A percentile compares a stretch with the other conserved stretches of the same genome.
phyloP scores from a whole-genome alignment of 2,888 invertebrate genomes.

The Ennomos erosarius region DNA sequence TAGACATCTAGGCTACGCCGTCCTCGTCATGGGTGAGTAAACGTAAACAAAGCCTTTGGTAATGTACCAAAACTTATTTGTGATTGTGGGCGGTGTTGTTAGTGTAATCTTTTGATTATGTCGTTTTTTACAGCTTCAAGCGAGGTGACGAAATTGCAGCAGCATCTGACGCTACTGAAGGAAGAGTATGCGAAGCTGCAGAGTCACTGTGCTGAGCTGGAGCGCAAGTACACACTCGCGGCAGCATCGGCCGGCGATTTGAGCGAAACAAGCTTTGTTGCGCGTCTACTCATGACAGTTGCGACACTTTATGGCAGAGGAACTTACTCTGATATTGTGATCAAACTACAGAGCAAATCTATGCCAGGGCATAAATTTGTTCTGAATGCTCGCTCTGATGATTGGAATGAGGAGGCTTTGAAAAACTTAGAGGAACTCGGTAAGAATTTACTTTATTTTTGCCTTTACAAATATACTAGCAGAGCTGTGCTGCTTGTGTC shows the following conservation, averaged over 20 bases:
- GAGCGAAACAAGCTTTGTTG: constrained; percentile 93
- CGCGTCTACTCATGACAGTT: constrained; percentile 91
- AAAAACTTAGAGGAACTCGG: constrained; percentile 88
- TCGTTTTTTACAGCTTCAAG: constrained; percentile 79
- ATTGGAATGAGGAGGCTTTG: constrained; percentile 92
- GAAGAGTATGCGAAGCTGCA: constrained; percentile 97
- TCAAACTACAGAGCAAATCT: constrained; percentile 89
- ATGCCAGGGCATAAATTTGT: constrained; percentile 96
- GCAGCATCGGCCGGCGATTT: constrained; percentile 88
- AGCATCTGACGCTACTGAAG: constrained; percentile 93
- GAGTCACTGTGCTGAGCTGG: constrained; percentile 91
- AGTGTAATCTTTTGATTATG: constrained; percentile 54
- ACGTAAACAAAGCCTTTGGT: constrained; percentile 44
- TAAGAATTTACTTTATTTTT: constrained; percentile 49
- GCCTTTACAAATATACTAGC: no score
- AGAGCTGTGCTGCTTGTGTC: no score
- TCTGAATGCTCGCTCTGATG: constrained; percentile 93
- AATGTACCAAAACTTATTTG: constrained; percentile 53
- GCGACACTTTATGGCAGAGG: constrained; percentile 93
- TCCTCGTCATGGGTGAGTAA: constrained; percentile 76
- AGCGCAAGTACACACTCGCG: constrained; percentile 92
- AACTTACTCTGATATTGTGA: constrained; percentile 92
- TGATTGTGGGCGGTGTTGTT: constrained; percentile 73
- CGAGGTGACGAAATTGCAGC: constrained; percentile 90
- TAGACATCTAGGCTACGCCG: constrained; percentile 46